Conservation (phyloP, 2,797 vertebrate genomes). For the Xerus rutilus region DNA sequence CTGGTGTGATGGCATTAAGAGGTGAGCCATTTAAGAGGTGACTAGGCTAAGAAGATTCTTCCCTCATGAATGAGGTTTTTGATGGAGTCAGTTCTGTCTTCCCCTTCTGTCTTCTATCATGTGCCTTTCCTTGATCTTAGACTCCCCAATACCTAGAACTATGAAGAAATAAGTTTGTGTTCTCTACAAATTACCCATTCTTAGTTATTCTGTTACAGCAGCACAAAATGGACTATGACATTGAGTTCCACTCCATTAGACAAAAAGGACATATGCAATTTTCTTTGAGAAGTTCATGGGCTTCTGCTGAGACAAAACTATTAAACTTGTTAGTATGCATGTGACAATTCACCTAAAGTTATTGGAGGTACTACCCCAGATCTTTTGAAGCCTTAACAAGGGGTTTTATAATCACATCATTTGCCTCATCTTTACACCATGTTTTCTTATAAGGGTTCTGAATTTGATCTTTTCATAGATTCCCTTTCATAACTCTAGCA, state of each 20-base stretch:
- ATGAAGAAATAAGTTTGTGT: neutral
- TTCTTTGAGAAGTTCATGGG: neutral
- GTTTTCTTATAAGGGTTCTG: neutral
- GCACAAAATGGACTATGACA: neutral
- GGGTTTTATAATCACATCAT: neutral
- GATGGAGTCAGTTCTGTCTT: neutral
- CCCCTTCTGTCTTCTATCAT: neutral
- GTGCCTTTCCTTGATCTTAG: neutral
- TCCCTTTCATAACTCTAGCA: neutral
- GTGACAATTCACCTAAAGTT: neutral
- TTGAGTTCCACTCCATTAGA: neutral
- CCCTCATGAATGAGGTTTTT: neutral
- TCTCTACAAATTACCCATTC: neutral
- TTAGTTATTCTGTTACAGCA: neutral
- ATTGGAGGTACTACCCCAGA: neutral
- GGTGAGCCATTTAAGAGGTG: neutral
- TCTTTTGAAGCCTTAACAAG: neutral
- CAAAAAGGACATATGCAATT: neutral
- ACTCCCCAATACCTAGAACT: neutral
- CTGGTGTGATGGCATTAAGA: neutral
- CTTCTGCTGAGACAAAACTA: neutral
- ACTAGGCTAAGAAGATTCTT: neutral
- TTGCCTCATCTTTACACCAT: neutral
- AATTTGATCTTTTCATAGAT: neutral
- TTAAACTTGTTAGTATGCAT: neutral